Conservation (phyloP, 2,888 invertebrate genomes). For the Pterostichus niger region DNA sequence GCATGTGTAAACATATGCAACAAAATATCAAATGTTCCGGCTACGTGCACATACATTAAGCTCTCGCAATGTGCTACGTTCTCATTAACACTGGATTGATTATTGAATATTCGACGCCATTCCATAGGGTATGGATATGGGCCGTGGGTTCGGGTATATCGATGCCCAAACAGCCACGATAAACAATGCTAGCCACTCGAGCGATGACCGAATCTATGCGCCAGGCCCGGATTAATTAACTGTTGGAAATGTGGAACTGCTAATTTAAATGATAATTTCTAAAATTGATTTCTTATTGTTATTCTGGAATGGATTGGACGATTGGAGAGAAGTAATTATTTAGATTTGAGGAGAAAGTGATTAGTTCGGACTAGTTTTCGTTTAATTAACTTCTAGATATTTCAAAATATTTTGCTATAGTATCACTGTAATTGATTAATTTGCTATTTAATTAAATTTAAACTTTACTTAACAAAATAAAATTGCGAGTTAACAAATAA, state of each 20-base stretch:
- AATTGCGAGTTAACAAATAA: no score
- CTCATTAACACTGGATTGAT: conserved; percentile 65
- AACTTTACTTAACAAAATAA: neutral
- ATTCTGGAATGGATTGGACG: no score
- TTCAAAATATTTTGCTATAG: neutral
- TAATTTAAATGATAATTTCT: conserved; percentile 59
- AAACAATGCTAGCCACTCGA: conserved; percentile 57
- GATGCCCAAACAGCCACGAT: conserved; percentile 33
- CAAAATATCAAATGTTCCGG: conserved; percentile 64
- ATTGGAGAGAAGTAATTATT: conserved; percentile 9
- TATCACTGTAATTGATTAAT: neutral
- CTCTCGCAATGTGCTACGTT: conserved; percentile 22
- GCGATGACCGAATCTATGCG: conserved; percentile 51
- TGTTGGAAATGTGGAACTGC: conserved; percentile 20
- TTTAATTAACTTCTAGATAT: conserved; percentile 17
- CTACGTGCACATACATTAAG: conserved; percentile 51
- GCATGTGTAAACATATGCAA: conserved; percentile 57
- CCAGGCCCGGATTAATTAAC: conserved; percentile 50
- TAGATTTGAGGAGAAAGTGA: conserved; percentile 4
- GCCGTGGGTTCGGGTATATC: conserved; percentile 25
- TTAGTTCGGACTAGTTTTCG: conserved; percentile 30
- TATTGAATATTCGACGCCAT: conserved; percentile 64
- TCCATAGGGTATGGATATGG: neutral
- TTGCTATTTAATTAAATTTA: neutral
- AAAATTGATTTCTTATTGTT: conserved; percentile 53